These are phyloP conservation scores for Cataglyphis rosenhaueri DNA, from an alignment of 2,888 invertebrate species.

Conservation along the genomic window DNA sequence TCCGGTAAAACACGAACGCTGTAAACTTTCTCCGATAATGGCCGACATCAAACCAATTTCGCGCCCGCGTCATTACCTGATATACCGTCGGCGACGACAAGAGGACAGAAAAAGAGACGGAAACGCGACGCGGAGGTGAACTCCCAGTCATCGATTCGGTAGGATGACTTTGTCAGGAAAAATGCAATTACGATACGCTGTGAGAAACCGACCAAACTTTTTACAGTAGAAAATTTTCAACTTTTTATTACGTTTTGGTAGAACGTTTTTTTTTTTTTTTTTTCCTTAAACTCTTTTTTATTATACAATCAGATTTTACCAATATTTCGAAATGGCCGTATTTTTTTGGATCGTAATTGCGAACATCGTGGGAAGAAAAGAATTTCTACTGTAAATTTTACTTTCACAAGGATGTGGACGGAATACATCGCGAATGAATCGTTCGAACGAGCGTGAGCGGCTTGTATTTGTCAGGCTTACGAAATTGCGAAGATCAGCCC, in stretches of 20 bases:
- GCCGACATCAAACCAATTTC: constrained; percentile 80
- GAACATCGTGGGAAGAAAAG: constrained; percentile 14
- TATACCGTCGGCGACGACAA: constrained; percentile 64
- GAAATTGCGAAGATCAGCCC: constrained; percentile 53
- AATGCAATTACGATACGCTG: constrained; percentile 38
- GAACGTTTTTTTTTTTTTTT: neutral
- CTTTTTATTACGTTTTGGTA: neutral
- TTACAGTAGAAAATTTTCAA: constrained; percentile 19
- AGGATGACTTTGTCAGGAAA: constrained; percentile 33
- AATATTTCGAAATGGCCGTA: constrained; percentile 11
- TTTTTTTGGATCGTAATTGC: neutral
- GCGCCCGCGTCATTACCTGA: constrained; percentile 75
- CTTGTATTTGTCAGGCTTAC: constrained; percentile 63
- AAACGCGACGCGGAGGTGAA: constrained; percentile 26
- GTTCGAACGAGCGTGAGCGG: neutral
- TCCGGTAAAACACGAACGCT: constrained; percentile 79
- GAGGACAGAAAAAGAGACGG: constrained; percentile 54
- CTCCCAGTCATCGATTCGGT: constrained; percentile 47
- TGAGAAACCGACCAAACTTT: constrained; percentile 29
- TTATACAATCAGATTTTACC: neutral
- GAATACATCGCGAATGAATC: constrained; percentile 30
- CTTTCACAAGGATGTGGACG: neutral
- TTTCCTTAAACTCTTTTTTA: neutral
- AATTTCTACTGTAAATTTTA: constrained; percentile 3
- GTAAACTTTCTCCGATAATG: constrained; percentile 83